Base-by-base conservation (phyloP, 2,888 invertebrate species). In the Mechanitis mazaeus region DNA sequence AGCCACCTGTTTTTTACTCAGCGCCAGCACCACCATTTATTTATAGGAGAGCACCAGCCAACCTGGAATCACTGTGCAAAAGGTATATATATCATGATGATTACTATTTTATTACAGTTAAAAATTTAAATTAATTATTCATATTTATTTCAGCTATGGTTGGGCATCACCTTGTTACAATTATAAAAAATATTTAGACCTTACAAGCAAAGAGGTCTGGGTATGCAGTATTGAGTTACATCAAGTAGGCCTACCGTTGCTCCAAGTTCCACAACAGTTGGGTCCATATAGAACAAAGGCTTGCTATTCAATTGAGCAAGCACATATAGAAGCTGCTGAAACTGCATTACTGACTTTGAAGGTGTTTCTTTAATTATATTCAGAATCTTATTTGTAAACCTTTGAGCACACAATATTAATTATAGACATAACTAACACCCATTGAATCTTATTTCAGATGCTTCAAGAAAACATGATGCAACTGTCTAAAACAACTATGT, bases 21-120 rank as follows among this genome's bases (percentile, higher is more conserved):
- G 33, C 65, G 20, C 56, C 65, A 55, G 33, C 65, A 28, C 60
- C 54, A 58, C 67, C 71, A 47, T 77, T 79, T 9, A 70, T 72
- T 55, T 85, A 81, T 71, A 72, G 72, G 31, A 64, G 83, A 69
- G 83, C 87, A 62, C 85, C 88, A 64, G 83, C 83, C 65, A 87
- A 84, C 69, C 80, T 90, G 46, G 86, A 87, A 46, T 76, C 87
- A 0, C 79, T 89, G 78, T 89, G 89, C 65, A 86, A 83, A 67
- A 82, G 84, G 89, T 87, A 71, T 33, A n/a, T 38, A 5, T 59
- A 50, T 35, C n/a, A 59, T n/a, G 45, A 20, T 53, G 20, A 20
- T 20, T 20, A 20, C 20, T 4, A 50, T 1, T 50, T 50, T 7
- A 50, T n/a, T 11, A 31, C 3, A 11, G 50, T 28, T 7, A 59